phyloP scores from a whole-genome alignment of 2,113 vertebrate genomes.

The Triplophysa tibetana region DNA sequence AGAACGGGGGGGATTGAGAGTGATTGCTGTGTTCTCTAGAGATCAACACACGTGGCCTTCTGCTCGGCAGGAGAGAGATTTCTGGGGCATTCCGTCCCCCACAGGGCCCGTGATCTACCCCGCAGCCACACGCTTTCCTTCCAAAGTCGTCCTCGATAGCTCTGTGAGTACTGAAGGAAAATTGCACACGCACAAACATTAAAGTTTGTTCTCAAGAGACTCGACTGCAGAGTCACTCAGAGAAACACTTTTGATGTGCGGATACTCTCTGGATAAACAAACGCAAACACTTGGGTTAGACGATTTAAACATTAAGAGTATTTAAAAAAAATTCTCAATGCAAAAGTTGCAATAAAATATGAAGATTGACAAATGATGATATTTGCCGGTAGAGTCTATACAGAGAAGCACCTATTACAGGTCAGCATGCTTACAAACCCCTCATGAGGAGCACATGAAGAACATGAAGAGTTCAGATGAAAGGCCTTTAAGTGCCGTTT shows the following conservation, averaged over 20 bases:
- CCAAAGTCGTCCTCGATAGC: not conserved
- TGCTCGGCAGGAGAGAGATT: slow-evolving; percentile 24
- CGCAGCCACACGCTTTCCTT: not conserved
- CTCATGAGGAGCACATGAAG: too few relatives aligned
- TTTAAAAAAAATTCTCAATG: too few relatives aligned
- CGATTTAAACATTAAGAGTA: not conserved
- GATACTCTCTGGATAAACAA: not conserved
- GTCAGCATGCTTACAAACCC: too few relatives aligned
- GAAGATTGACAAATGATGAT: too few relatives aligned
- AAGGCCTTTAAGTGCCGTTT: too few relatives aligned
- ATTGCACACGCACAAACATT: not conserved
- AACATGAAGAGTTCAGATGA: too few relatives aligned
- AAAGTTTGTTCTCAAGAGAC: not conserved
- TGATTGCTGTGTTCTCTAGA: slow-evolving; percentile 9
- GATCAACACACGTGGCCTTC: slow-evolving; percentile 1
- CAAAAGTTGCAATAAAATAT: too few relatives aligned
- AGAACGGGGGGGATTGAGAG: slow-evolving; percentile 25
- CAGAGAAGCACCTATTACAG: too few relatives aligned
- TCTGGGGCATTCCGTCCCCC: slow-evolving; percentile 31
- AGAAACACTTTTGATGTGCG: not conserved
- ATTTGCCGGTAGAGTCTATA: too few relatives aligned
- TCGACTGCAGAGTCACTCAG: not conserved
- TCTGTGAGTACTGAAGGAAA: not conserved
- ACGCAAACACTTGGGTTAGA: not conserved
- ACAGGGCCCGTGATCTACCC: slow-evolving; percentile 25